Percentiles rank a stretch among this genome's conserved stretches.
Conservation (phyloP, 1,140 invertebrate genomes). For the Paraescarpia echinospica region DNA sequence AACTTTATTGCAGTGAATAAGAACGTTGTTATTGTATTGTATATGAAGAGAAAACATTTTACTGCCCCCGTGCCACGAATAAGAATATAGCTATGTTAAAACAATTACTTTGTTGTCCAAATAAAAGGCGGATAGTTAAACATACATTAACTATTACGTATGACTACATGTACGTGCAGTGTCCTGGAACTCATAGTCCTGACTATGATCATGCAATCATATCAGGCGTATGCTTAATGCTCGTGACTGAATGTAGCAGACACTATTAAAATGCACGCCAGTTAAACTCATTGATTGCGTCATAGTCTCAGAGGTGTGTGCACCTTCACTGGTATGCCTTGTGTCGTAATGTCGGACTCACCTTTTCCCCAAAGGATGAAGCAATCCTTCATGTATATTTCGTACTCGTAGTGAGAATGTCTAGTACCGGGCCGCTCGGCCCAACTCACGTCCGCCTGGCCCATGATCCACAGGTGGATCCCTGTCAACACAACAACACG, state of each 20-base stretch:
- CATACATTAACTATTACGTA: background rate
- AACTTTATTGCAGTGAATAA: too few species aligned
- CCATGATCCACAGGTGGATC: constrained; percentile 90
- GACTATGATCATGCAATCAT: too few species aligned
- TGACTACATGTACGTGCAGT: too few species aligned
- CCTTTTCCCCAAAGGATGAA: constrained; percentile 29
- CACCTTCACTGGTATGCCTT: background rate
- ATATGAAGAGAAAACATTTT: too few species aligned
- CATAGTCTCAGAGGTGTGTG: background rate
- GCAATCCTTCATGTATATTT: constrained; percentile 30
- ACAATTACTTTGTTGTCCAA: too few species aligned
- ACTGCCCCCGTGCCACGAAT: too few species aligned
- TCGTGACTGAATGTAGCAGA: background rate
- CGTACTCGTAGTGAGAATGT: constrained; percentile 25
- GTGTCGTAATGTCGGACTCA: constrained; percentile 7
- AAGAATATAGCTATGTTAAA: too few species aligned
- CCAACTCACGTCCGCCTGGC: constrained; percentile 85
- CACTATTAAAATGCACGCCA: background rate
- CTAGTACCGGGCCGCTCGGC: constrained; percentile 71
- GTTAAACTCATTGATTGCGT: background rate
- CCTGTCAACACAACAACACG: constrained; percentile 60
- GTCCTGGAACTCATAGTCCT: too few species aligned
- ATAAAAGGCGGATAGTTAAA: too few species aligned
- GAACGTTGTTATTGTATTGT: too few species aligned
- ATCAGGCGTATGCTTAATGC: background rate